phyloP scores from a whole-genome alignment of 2,888 invertebrate species.

The Tinea trinotella region DNA sequence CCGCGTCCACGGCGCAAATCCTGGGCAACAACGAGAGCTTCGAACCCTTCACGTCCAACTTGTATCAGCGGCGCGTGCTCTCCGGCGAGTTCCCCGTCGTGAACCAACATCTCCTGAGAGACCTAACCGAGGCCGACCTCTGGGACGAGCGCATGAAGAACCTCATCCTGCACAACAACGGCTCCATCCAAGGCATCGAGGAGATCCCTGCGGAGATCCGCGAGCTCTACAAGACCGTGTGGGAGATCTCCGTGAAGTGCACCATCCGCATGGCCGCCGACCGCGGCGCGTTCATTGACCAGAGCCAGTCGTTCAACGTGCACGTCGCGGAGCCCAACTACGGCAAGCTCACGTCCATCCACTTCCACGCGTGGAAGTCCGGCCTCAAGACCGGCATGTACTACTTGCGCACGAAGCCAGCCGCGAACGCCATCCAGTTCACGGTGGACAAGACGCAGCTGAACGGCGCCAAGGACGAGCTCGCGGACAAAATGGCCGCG shows the following conservation, averaged over 20 bases:
- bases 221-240: conserved; percentile 94
- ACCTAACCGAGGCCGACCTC: conserved; percentile 89
- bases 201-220: conserved; percentile 88
- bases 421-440: conserved; percentile 96
- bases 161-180: conserved; percentile 89
- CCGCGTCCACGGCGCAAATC: conserved; percentile 99
- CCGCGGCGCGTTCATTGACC: conserved; percentile 98
- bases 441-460: conserved; percentile 89
- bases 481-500: conserved; percentile 74
- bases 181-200: conserved; percentile 92
- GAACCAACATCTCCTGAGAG: conserved; percentile 94
- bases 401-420: conserved; percentile 96
- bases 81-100: conserved; percentile 98
- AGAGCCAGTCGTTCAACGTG: conserved; percentile 97
- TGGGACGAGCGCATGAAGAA: conserved; percentile 98
- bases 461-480: conserved; percentile 34
- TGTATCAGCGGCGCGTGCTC: conserved; percentile 93
- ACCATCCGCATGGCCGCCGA: conserved; percentile 98
- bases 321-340: conserved; percentile 96
- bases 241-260: conserved; percentile 96
- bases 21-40: conserved; percentile 98
- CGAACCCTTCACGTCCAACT: conserved; percentile 98
- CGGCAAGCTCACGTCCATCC: conserved; percentile 96
- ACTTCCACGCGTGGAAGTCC: conserved; percentile 97
- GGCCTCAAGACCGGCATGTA: conserved; percentile 99